phyloP scores from a whole-genome alignment of 2,888 invertebrate genomes.

The Deilephila elpenor region DNA sequence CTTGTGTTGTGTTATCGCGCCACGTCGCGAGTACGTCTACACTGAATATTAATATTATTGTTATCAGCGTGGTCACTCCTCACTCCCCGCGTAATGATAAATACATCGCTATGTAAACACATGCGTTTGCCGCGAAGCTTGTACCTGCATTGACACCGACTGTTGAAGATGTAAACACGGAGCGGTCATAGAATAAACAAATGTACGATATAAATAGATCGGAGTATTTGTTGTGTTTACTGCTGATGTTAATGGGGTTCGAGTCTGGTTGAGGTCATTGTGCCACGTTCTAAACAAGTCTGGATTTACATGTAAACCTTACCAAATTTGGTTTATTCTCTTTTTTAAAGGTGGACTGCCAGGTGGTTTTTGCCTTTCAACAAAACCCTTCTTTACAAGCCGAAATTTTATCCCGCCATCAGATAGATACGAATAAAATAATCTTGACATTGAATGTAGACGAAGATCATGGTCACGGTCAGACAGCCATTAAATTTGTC shows the following conservation, averaged over 20 bases:
- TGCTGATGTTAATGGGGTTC: neutral
- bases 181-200: slow-evolving; percentile 58
- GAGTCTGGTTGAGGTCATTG: neutral
- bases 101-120: slow-evolving; percentile 50
- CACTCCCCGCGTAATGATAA: slow-evolving; percentile 52
- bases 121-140: slow-evolving; percentile 33
- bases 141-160: neutral
- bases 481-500: too few species aligned
- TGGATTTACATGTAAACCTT: too few species aligned
- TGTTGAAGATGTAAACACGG: slow-evolving; percentile 57
- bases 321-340: too few species aligned
- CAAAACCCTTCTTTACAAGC: too few species aligned
- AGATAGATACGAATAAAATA: too few species aligned
- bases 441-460: too few species aligned
- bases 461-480: too few species aligned
- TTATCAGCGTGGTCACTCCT: slow-evolving; percentile 52
- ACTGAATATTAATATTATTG: slow-evolving; percentile 39
- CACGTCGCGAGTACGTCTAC: neutral
- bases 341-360: too few species aligned
- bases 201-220: neutral
- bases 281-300: too few species aligned
- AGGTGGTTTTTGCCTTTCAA: too few species aligned
- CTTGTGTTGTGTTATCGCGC: neutral
- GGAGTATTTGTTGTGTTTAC: neutral
- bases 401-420: too few species aligned